Evolutionary conservation across 2,888 invertebrate species (phyloP), one percentile per base, ranked within the genome.

Genomic region (Acleris holmiana): DNA sequence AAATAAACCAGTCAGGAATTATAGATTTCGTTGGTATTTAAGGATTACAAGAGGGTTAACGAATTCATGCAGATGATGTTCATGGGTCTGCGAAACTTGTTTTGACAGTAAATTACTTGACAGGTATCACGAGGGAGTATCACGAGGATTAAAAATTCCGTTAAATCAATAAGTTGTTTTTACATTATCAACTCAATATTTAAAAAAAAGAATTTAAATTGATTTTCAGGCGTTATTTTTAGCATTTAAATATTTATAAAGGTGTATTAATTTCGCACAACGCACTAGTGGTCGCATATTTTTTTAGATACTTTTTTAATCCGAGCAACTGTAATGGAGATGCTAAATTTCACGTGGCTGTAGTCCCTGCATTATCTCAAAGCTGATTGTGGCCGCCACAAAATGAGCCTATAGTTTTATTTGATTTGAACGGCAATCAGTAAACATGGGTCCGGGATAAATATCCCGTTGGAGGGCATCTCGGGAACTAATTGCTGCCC

Each of bases 401-500:
- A 69, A 70, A 66, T 60, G 67, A 54, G 66, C 57, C 54, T 61
- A 66, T 69, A 74, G 70, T 68, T 71, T 71, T 69, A 69, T 68
- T 71, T 72, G 70, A 83, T 83, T 75, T 74, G 78, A 77, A 76
- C 76, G 77, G 82, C 80, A 83, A 86, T 87, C 85, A 82, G 84
- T 85, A 80, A 83, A 82, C 80, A 82, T 73, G 79, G 79, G 73
- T 75, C 77, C 81, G 84, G 76, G 85, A 90, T 89, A 91, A 89
- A 90, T 88, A 86, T 84, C 79, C 82, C 76, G 72, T 75, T 77
- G 74, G 78, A 80, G 76, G 75, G 69, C 68, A 73, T 78, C 83
- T 73, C 67, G 80, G 78, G 80, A 88, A 91, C 89, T 91, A 91
- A 91, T 91, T 88, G 90, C 89, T 80, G 82, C 83, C 86, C 88